Conservation (phyloP, 2,113 vertebrate genomes). For the Rhombomys opimus region DNA sequence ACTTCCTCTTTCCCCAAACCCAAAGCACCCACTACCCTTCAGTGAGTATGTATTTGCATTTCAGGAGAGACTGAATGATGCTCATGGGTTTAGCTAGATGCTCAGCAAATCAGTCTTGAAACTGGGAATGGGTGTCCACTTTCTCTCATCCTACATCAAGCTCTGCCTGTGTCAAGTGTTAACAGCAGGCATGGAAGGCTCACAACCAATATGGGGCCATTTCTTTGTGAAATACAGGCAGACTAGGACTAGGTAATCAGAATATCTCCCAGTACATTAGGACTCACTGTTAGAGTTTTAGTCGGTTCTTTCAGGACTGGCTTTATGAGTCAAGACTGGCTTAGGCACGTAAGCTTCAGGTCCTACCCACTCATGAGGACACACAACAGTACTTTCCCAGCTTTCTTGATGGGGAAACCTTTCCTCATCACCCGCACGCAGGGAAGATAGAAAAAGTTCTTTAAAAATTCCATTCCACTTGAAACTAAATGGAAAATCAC, state of each 20-base stretch:
- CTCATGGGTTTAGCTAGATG: neutral
- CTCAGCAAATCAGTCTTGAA: slow-evolving; percentile 3
- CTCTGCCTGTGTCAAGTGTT: neutral
- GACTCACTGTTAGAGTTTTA: neutral
- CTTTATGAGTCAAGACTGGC: neutral
- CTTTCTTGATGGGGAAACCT: neutral
- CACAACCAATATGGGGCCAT: neutral
- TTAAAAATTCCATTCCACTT: slow-evolving; percentile 65
- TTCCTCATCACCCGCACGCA: slow-evolving; percentile 27
- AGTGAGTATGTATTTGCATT: neutral
- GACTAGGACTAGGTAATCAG: neutral
- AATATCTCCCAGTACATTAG: neutral
- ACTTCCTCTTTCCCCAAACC: neutral
- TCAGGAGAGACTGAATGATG: neutral
- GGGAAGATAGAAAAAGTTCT: slow-evolving; percentile 44
- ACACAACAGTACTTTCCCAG: neutral
- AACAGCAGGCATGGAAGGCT: neutral
- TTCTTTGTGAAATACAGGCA: neutral
- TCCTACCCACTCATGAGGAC: neutral
- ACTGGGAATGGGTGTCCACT: neutral
- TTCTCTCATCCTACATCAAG: neutral
- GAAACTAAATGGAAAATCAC: slow-evolving; percentile 75
- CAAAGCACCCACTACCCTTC: neutral
- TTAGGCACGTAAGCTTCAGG: neutral
- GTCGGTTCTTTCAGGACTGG: neutral